A percentile compares a stretch with the other conserved stretches of the same genome.
Evolutionary conservation across 2,888 invertebrate genomes (phyloP).

Genomic region (Anaspis maculata): DNA sequence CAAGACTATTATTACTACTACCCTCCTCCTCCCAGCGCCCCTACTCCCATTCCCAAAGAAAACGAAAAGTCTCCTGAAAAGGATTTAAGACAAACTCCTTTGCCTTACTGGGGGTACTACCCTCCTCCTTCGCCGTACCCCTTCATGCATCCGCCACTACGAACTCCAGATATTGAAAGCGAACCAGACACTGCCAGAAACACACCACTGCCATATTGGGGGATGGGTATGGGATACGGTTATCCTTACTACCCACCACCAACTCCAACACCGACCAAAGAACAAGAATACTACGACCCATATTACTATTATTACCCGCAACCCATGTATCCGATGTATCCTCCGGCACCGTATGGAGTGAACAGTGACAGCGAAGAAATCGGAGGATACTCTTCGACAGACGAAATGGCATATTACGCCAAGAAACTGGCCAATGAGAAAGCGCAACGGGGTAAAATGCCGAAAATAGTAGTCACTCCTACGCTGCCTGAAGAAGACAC

Average conservation of each 20-base stretch:
- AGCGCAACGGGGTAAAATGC: constrained; percentile 23
- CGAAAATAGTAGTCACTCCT: constrained; percentile 20
- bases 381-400: constrained; percentile 39
- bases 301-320: constrained; percentile 35
- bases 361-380: constrained; percentile 30
- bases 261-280: constrained; percentile 8
- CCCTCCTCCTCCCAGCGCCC: constrained; percentile 20
- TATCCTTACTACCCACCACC: constrained; percentile 8
- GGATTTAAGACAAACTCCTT: constrained; percentile 19
- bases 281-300: constrained; percentile 26
- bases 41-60: constrained; percentile 20
- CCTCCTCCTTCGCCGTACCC: constrained; percentile 19
- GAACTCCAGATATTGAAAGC: constrained; percentile 13
- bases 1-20: constrained; percentile 29
- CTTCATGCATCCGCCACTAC: constrained; percentile 6
- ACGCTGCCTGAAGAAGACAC: constrained; percentile 16
- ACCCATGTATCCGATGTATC: constrained; percentile 34
- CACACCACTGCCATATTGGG: constrained; percentile 16
- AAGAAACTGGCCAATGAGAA: constrained; percentile 14
- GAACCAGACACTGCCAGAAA: constrained; percentile 14
- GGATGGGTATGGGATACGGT: too few species aligned
- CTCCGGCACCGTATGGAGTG: constrained; percentile 26
- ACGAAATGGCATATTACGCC: constrained; percentile 38
- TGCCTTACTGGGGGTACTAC: constrained; percentile 31
- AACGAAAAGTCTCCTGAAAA: constrained; percentile 6